Evolutionary conservation across 2,797 vertebrate species (phyloP).

Genomic region (Liasis olivaceus): DNA sequence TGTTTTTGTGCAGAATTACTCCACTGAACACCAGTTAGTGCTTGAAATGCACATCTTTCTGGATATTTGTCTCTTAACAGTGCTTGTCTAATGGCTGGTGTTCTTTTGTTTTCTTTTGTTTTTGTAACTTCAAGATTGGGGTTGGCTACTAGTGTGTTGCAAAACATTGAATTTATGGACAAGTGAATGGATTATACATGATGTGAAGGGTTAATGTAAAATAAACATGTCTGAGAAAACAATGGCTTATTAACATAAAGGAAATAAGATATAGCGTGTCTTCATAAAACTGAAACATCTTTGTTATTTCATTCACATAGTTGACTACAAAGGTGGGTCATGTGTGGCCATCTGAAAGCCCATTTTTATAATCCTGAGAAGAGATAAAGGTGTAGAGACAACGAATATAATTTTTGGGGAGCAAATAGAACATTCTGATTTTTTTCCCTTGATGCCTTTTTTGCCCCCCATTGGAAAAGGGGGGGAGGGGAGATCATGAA

Average conservation of each 20-base stretch:
- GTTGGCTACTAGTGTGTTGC: not conserved
- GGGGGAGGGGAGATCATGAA: not conserved
- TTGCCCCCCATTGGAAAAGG: not conserved
- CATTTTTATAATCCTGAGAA: not conserved
- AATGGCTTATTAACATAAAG: not conserved
- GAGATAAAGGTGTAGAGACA: not conserved
- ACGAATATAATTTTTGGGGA: not conserved
- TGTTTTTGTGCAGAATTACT: not conserved
- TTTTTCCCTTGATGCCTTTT: not conserved
- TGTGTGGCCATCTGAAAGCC: not conserved
- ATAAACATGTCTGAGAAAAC: not conserved
- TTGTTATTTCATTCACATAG: not conserved
- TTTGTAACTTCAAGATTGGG: not conserved
- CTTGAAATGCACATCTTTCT: not conserved
- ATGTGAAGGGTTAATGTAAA: not conserved
- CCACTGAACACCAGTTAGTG: not conserved
- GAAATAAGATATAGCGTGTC: not conserved
- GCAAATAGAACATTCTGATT: not conserved
- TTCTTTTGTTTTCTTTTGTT: not conserved
- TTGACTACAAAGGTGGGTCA: not conserved
- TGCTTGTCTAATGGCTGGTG: not conserved
- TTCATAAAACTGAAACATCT: not conserved
- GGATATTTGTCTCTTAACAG: not conserved
- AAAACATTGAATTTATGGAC: not conserved
- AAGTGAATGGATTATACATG: not conserved